Conservation (phyloP, 2,113 vertebrate genomes). For the Gavialis gangeticus region DNA sequence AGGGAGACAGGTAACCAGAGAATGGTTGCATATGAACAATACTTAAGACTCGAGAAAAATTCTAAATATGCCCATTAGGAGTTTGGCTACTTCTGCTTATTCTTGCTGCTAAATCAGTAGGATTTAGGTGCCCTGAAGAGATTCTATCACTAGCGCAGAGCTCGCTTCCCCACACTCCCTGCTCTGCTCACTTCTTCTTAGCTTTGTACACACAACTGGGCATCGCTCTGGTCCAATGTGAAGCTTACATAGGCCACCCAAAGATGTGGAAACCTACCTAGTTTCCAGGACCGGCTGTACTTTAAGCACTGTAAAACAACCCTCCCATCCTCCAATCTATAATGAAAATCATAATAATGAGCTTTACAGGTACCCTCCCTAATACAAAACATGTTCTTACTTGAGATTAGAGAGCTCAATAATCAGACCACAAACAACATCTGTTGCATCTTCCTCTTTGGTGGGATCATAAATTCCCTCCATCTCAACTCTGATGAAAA, state of each 20-base stretch:
- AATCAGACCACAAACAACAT: constrained; percentile 82
- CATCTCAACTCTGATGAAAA: constrained; percentile 53
- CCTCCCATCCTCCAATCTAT: background rate
- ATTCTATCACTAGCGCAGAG: background rate
- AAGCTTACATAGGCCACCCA: background rate
- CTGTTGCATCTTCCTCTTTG: constrained; percentile 80
- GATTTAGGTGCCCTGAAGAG: background rate
- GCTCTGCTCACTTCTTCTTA: background rate
- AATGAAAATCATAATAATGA: background rate
- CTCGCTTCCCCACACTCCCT: background rate
- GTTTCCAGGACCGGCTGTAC: background rate
- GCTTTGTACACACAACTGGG: background rate
- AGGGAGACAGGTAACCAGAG: background rate
- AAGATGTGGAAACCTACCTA: background rate
- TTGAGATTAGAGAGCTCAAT: constrained; percentile 89
- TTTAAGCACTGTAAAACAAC: background rate
- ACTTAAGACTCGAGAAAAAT: background rate
- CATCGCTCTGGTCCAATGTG: background rate
- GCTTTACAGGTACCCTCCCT: background rate
- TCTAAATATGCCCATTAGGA: too few relatives aligned
- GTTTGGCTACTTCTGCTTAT: too few relatives aligned
- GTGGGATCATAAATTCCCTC: background rate
- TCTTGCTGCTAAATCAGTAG: background rate
- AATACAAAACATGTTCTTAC: constrained; percentile 67
- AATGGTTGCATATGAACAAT: background rate